Percentiles rank a stretch among this genome's conserved stretches.
Evolutionary conservation across 2,113 vertebrate genomes (phyloP).

Genomic region (Bungarus multicinctus): DNA sequence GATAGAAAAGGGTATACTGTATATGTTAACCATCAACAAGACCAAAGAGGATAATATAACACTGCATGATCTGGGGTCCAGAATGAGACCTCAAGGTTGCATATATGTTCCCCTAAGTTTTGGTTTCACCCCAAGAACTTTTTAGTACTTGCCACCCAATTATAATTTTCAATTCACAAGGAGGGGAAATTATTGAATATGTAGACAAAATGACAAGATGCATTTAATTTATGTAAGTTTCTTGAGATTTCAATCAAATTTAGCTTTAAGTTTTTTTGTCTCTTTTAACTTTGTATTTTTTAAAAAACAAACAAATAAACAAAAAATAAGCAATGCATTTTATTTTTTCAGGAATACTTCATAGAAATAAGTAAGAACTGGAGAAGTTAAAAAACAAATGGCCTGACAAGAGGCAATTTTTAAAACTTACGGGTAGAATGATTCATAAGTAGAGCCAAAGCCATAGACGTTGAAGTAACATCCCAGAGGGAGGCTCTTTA

Average conservation of each 20-base stretch:
- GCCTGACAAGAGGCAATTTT: too few species aligned
- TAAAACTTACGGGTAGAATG: constrained; percentile 71
- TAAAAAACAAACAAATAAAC: background rate
- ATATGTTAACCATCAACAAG: too few species aligned
- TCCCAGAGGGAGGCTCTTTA: constrained; percentile 83
- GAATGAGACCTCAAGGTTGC: background rate
- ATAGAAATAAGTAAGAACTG: background rate
- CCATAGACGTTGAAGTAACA: constrained; percentile 86
- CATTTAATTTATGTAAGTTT: background rate
- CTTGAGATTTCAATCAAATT: background rate
- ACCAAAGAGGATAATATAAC: background rate
- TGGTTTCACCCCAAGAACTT: background rate
- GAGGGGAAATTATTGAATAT: background rate
- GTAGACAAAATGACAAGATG: background rate
- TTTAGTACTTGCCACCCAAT: background rate
- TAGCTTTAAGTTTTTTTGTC: background rate
- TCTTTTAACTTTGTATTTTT: background rate
- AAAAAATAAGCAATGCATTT: background rate
- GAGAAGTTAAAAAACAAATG: background rate
- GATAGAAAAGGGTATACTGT: background rate
- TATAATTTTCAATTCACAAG: background rate
- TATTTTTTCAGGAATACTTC: background rate
- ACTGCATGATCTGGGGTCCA: background rate
- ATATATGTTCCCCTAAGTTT: too few species aligned
- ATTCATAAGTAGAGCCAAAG: constrained; percentile 74